Conservation (phyloP, 1,140 invertebrate species). For the Sycophaga agraensis region DNA sequence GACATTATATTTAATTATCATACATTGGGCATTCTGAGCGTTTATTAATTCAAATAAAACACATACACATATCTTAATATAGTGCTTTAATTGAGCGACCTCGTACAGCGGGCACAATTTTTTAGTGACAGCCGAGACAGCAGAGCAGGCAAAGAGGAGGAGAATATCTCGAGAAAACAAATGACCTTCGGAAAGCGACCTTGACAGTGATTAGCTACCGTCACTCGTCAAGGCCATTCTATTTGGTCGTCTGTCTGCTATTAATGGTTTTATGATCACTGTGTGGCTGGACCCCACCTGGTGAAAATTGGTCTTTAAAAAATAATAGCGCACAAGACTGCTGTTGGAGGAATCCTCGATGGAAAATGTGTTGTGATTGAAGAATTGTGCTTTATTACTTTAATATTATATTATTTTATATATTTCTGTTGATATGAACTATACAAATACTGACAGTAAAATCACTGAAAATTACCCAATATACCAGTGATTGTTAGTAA, state of each 20-base stretch:
- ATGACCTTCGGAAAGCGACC: slow-evolving; percentile 60
- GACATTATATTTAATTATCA: no score
- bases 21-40: not conserved
- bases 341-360: slow-evolving; percentile 36
- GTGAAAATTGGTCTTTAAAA: slow-evolving; percentile 42
- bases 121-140: slow-evolving; percentile 58
- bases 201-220: slow-evolving; percentile 61
- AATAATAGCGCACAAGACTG: slow-evolving; percentile 50
- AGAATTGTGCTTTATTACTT: slow-evolving; percentile 28
- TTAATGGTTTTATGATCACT: slow-evolving; percentile 51
- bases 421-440: slow-evolving; percentile 33
- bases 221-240: slow-evolving; percentile 56
- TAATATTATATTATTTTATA: slow-evolving; percentile 28
- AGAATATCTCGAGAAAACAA: slow-evolving; percentile 59
- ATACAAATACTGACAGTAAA: slow-evolving; percentile 28
- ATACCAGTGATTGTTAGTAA: slow-evolving; percentile 19
- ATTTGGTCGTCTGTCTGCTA: slow-evolving; percentile 50
- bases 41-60: slow-evolving; percentile 1
- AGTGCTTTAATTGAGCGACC: slow-evolving; percentile 51
- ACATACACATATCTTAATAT: slow-evolving; percentile 25
- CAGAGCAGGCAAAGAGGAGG: slow-evolving; percentile 56
- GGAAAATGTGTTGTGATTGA: slow-evolving; percentile 38
- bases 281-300: slow-evolving; percentile 57
- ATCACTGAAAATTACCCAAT: slow-evolving; percentile 23
- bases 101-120: slow-evolving; percentile 58